phyloP scores from a whole-genome alignment of 2,888 invertebrate genomes.

The Drosophila melanocephala region DNA sequence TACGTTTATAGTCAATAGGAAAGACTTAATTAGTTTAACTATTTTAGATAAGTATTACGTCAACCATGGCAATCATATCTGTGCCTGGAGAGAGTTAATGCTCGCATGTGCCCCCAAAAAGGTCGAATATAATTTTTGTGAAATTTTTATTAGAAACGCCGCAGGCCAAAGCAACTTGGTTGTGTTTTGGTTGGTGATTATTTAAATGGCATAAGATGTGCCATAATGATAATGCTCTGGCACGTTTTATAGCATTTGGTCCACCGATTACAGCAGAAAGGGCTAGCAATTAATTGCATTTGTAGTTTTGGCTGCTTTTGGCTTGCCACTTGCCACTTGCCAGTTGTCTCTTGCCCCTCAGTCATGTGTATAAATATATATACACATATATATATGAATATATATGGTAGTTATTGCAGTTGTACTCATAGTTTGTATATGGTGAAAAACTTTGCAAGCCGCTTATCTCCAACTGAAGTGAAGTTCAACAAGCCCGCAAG shows the following conservation, averaged over 20 bases:
- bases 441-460: slow-evolving; percentile 72
- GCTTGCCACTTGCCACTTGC: slow-evolving; percentile 31
- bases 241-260: slow-evolving; percentile 59
- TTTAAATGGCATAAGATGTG: slow-evolving; percentile 71
- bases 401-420: slow-evolving; percentile 67
- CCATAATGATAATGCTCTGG: slow-evolving; percentile 58
- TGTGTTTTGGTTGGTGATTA: slow-evolving; percentile 59
- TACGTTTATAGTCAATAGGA: background rate
- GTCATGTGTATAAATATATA: slow-evolving; percentile 20
- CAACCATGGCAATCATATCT: background rate
- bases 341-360: slow-evolving; percentile 47
- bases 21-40: background rate
- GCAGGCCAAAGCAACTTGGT: slow-evolving; percentile 15
- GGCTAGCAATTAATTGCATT: slow-evolving; percentile 69
- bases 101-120: background rate
- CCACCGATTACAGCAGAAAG: slow-evolving; percentile 25
- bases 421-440: slow-evolving; percentile 68
- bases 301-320: slow-evolving; percentile 58
- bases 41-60: background rate
- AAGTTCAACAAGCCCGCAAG: slow-evolving; percentile 78
- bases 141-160: slow-evolving; percentile 19
- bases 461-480: slow-evolving; percentile 69
- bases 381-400: background rate
- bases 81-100: background rate
- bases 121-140: background rate